Percentiles rank a stretch among this genome's conserved stretches.
Conservation (phyloP, 2,113 vertebrate genomes). For the Tauraco erythrolophus region DNA sequence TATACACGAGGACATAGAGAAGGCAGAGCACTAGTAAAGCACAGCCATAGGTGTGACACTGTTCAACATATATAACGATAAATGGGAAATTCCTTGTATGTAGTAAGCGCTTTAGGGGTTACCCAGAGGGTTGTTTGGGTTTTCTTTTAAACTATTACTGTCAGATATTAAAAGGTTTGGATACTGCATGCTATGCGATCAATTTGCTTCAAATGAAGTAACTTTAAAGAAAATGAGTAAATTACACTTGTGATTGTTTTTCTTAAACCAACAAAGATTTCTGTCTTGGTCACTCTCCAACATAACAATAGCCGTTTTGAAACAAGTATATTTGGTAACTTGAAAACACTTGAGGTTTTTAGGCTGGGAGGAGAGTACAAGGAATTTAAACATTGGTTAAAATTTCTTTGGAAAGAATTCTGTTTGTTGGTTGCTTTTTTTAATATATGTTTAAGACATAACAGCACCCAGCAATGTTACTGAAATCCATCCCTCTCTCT, state of each 20-base stretch:
- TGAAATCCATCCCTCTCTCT: neutral
- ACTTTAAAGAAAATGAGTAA: neutral
- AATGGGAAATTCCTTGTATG: neutral
- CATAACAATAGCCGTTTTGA: neutral
- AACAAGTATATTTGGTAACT: neutral
- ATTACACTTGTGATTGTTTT: neutral
- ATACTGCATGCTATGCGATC: neutral
- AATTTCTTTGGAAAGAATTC: neutral
- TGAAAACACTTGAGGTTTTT: neutral
- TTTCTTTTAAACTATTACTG: neutral
- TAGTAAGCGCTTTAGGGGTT: neutral
- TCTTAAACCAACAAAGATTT: neutral
- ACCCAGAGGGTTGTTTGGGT: neutral
- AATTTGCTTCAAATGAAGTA: neutral
- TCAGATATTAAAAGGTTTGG: neutral
- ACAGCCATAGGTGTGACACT: neutral
- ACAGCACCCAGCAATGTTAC: neutral
- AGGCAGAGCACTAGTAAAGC: neutral
- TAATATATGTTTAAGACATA: neutral
- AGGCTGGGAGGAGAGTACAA: neutral
- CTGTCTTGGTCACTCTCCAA: neutral
- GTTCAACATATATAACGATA: rapidly evolving
- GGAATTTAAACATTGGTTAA: conserved; percentile 15
- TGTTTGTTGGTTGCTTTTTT: neutral
- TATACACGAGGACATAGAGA: neutral